Percentiles rank a stretch among this genome's conserved stretches.
phyloP scores from a whole-genome alignment of 2,797 vertebrate genomes.

The Leptodactylus fallax region DNA sequence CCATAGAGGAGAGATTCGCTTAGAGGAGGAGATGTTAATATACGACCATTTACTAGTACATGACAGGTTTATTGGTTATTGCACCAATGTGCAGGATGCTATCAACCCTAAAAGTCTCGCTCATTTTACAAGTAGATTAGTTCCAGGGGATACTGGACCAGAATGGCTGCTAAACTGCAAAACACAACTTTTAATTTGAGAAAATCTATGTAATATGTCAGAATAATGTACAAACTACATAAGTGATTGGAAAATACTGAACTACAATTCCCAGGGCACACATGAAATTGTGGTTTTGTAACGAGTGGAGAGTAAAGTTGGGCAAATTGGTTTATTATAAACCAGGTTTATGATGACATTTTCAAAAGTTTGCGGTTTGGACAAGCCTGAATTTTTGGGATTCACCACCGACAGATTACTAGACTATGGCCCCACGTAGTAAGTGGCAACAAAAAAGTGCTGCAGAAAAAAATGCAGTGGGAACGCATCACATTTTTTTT shows the following conservation, averaged over 20 bases:
- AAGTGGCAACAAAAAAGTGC: too few relatives aligned
- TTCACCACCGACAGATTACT: too few relatives aligned
- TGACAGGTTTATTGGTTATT: conserved; percentile 58
- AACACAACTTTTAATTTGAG: conserved; percentile 52
- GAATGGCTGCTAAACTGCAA: conserved; percentile 40
- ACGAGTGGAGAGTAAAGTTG: too few relatives aligned
- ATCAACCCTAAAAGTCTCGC: conserved; percentile 33
- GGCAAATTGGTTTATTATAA: too few relatives aligned
- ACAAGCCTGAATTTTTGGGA: too few relatives aligned
- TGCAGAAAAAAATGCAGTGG: too few relatives aligned
- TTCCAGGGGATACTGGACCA: conserved; percentile 39
- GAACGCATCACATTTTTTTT: too few relatives aligned
- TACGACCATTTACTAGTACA: conserved; percentile 50
- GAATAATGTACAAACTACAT: not conserved
- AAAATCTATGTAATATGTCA: not conserved
- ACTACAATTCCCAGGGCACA: not conserved
- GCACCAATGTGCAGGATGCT: conserved; percentile 26
- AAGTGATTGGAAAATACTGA: not conserved
- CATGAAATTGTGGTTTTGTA: too few relatives aligned
- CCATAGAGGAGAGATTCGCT: conserved; percentile 53
- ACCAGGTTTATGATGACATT: too few relatives aligned
- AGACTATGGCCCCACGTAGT: too few relatives aligned
- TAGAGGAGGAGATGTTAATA: conserved; percentile 49
- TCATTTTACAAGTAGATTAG: conserved; percentile 58
- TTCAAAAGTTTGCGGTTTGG: too few relatives aligned